These are phyloP conservation scores for Neria commutata DNA, from an alignment of 2,888 invertebrate species.

Conservation along the genomic window DNA sequence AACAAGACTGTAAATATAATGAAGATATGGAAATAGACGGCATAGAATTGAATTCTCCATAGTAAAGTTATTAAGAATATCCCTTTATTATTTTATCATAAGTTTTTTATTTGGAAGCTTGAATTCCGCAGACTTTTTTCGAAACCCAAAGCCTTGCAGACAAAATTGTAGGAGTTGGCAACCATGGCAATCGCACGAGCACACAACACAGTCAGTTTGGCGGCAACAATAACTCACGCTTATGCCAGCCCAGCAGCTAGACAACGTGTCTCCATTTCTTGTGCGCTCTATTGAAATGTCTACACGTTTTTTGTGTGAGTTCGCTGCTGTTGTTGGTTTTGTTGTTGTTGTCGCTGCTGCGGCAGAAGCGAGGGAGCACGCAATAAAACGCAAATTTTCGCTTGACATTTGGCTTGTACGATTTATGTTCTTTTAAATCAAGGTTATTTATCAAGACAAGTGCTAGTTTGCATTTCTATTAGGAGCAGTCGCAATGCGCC, in stretches of 20 bases:
- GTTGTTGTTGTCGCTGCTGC: not conserved
- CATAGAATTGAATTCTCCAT: not conserved
- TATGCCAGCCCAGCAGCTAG: slow-evolving; percentile 18
- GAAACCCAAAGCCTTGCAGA: too few species aligned
- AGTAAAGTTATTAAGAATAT: not conserved
- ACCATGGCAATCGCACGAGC: too few species aligned
- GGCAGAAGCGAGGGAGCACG: not conserved
- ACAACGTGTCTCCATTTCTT: slow-evolving; percentile 31
- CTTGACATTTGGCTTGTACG: not conserved
- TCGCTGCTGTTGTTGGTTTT: not conserved
- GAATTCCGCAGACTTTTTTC: not conserved
- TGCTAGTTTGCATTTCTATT: not conserved
- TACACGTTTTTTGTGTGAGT: not conserved
- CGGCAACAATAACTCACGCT: slow-evolving; percentile 23
- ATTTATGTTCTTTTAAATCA: not conserved
- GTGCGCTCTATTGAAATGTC: not conserved
- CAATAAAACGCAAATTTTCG: not conserved
- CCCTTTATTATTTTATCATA: not conserved
- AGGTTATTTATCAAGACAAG: not conserved
- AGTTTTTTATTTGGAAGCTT: not conserved
- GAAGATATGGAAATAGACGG: slow-evolving; percentile 21
- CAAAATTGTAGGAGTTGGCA: too few species aligned
- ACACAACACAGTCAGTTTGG: slow-evolving; percentile 31
- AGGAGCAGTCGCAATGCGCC: too few species aligned
- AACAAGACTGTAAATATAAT: too few species aligned